These are phyloP conservation scores for Cheilosia urbana DNA, from an alignment of 2,888 invertebrate genomes.

Conservation along the genomic window DNA sequence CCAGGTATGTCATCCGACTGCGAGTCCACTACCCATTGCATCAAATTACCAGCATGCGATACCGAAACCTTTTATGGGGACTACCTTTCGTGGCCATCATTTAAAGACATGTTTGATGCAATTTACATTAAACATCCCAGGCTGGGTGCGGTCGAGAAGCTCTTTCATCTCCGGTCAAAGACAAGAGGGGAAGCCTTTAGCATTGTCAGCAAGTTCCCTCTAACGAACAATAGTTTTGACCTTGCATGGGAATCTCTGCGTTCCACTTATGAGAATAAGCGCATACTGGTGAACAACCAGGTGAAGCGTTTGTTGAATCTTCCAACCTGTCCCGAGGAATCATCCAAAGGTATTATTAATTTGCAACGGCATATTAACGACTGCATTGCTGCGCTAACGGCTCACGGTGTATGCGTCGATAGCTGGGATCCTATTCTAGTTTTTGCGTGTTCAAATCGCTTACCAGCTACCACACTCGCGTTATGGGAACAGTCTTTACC, in stretches of 20 bases:
- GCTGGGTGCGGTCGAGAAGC: constrained; percentile 3
- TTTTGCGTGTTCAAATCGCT: constrained; percentile 6
- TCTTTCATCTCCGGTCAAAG: constrained; percentile 4
- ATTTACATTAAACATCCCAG: constrained; percentile 6
- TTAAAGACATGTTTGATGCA: constrained; percentile 3
- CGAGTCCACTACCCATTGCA: neutral
- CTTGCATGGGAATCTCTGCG: neutral
- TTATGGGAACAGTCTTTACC: constrained; percentile 17
- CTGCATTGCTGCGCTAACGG: neutral
- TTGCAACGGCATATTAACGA: neutral
- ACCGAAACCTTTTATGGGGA: neutral
- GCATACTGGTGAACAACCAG: constrained; percentile 3
- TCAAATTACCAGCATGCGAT: neutral
- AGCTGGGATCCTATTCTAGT: constrained; percentile 19
- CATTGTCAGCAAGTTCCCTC: neutral
- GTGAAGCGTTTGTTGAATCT: neutral
- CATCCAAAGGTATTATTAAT: neutral
- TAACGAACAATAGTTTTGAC: neutral
- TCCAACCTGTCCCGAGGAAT: neutral
- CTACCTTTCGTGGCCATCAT: neutral
- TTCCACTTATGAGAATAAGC: constrained; percentile 3
- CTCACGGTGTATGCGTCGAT: neutral
- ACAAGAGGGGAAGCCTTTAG: neutral
- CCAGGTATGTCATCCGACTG: neutral
- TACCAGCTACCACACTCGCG: constrained; percentile 1